Conservation (phyloP, 2,888 invertebrate genomes). For the Rotaria sp. region DNA sequence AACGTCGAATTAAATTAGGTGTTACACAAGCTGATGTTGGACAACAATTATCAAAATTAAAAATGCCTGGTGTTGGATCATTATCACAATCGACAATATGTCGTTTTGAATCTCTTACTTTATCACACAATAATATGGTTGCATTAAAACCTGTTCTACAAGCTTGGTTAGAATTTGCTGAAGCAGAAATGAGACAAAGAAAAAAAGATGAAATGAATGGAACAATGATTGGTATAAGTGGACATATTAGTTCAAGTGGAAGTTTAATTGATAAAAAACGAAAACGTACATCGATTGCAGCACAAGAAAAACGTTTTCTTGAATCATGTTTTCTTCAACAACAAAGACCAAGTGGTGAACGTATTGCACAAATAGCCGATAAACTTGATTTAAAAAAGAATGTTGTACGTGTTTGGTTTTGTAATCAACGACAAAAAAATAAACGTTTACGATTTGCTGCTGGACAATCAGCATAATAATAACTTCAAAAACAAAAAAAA, state of each 20-base stretch:
- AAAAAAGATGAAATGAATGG: slow-evolving; percentile 44
- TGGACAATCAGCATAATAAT: slow-evolving; percentile 24
- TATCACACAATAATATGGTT: slow-evolving; percentile 99
- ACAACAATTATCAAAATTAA: slow-evolving; percentile 90
- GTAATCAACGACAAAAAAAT: slow-evolving; percentile 84
- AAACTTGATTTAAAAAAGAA: slow-evolving; percentile 98
- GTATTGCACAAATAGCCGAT: slow-evolving; percentile 98
- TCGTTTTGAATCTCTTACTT: slow-evolving; percentile 91
- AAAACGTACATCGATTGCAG: slow-evolving; percentile 96
- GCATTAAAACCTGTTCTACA: slow-evolving; percentile 96
- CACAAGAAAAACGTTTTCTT: slow-evolving; percentile 87
- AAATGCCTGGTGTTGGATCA: slow-evolving; percentile 94
- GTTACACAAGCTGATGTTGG: slow-evolving; percentile 99
- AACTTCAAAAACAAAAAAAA: neutral
- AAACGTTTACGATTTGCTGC: slow-evolving; percentile 49
- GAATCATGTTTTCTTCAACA: slow-evolving; percentile 98
- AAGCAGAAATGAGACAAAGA: slow-evolving; percentile 48
- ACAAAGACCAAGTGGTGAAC: slow-evolving; percentile 94
- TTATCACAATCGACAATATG: slow-evolving; percentile 97
- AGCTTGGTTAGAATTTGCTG: slow-evolving; percentile 95
- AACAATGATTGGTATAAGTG: neutral
- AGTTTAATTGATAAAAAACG: slow-evolving; percentile 75
- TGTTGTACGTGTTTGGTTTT: slow-evolving; percentile 99
- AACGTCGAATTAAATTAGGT: slow-evolving; percentile 91
- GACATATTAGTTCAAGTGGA: neutral